phyloP scores from a whole-genome alignment of 2,888 invertebrate genomes.

The Drosophila imparisetae region DNA sequence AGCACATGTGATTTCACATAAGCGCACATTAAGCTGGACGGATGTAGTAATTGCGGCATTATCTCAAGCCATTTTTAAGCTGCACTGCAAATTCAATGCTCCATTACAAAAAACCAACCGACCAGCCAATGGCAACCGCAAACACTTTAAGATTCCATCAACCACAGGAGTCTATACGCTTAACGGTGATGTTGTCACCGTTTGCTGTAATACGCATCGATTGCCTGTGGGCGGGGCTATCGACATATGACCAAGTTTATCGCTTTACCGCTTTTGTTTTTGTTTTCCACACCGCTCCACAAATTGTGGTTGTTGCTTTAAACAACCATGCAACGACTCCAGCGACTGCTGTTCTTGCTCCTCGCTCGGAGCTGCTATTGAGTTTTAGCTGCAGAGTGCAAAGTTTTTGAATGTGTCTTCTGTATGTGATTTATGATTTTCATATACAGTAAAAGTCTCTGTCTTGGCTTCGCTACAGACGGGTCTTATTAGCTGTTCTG shows the following conservation, averaged over 20 bases:
- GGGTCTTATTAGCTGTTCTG: conserved; percentile 63
- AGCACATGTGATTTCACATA: conserved; percentile 6
- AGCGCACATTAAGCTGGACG: conserved; percentile 14
- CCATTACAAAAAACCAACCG: neutral
- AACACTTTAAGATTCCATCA: conserved; percentile 54
- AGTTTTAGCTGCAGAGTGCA: conserved; percentile 29
- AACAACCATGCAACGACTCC: conserved; percentile 18
- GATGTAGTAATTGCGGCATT: conserved; percentile 40
- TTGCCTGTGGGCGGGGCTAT: conserved; percentile 45
- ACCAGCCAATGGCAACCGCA: conserved; percentile 18
- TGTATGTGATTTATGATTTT: conserved; percentile 73
- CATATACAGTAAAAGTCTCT: conserved; percentile 25
- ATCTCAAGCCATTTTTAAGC: conserved; percentile 56
- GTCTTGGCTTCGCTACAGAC: conserved; percentile 25
- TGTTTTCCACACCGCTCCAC: conserved; percentile 23
- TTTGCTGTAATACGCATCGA: conserved; percentile 46
- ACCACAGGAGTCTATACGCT: conserved; percentile 35
- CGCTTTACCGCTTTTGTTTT: conserved; percentile 20
- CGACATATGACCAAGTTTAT: conserved; percentile 63
- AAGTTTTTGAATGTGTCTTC: conserved; percentile 48
- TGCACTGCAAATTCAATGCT: conserved; percentile 29
- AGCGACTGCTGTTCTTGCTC: neutral
- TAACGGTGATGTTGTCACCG: conserved; percentile 39
- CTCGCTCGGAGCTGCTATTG: conserved; percentile 9
- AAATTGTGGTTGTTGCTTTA: conserved; percentile 38